Evolutionary conservation across 2,888 invertebrate genomes (phyloP).

Genomic region (Spodoptera picta): DNA sequence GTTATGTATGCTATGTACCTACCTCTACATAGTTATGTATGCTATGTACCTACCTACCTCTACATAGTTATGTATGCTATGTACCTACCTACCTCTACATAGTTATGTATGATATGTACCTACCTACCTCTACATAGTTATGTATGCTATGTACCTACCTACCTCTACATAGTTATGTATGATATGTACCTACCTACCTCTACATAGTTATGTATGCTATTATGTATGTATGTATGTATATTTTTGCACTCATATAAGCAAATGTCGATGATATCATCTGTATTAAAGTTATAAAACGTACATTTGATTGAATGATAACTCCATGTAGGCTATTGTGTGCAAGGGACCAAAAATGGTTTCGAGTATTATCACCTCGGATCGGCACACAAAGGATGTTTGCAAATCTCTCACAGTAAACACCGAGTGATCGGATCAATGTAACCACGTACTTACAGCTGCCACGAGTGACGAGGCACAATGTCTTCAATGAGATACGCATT

Average conservation of each 20-base stretch:
- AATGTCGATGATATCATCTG: slow-evolving; percentile 16
- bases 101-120: no score
- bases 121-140: no score
- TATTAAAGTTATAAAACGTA: slow-evolving; percentile 15
- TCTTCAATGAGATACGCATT: not conserved
- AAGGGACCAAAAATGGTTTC: slow-evolving; percentile 60
- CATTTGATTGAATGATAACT: slow-evolving; percentile 47
- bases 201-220: no score
- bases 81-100: no score
- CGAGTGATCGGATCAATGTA: slow-evolving; percentile 72
- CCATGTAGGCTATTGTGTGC: slow-evolving; percentile 54
- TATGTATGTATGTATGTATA: no score
- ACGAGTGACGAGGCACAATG: slow-evolving; percentile 31
- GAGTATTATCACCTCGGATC: slow-evolving; percentile 63
- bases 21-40: no score
- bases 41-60: no score
- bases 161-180: no score
- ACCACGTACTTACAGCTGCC: slow-evolving; percentile 57
- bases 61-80: no score
- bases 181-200: no score
- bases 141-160: no score
- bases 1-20: no score
- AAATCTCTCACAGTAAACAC: slow-evolving; percentile 75
- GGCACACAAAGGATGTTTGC: slow-evolving; percentile 74
- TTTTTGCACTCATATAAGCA: not conserved